Base-by-base conservation (phyloP, 2,888 invertebrate species). In the Apodemia zela region DNA sequence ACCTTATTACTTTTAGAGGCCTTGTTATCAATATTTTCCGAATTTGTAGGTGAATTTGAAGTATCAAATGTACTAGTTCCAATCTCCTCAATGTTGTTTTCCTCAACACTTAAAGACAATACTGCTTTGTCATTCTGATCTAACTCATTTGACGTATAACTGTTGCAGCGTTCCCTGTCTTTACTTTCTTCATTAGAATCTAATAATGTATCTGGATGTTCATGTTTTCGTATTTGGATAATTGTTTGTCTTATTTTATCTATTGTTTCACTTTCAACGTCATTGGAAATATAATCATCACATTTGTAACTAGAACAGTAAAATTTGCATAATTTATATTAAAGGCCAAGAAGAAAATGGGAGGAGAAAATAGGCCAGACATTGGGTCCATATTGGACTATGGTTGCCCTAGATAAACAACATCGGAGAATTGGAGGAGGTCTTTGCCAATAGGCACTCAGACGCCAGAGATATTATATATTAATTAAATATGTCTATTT, bases 221-320 rank as follows among this genome's bases (percentile, higher is more conserved):
- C 73, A 66, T 75, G 72, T 68, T 73, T 76, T 58, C 74, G 78
- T 68, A 70, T 71, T 73, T 79, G 75, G 75, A 84, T 91, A 71
- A 93, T 80, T 77, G 81, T 81, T 78, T 92, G 92, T 57, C 94
- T 91, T 75, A 94, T 85, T 81, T 93, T 93, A 73, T 93, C 91
- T 77, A 94, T 90, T 69, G 82, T 84, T 57, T 89, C 87, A 70
- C 90, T 84, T 70, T 92, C 89, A 51, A 94, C 92, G 79, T 96
- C 96, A 84, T 96, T 95, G 72, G 94, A 93, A 62, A 96, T 94
- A 90, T 95, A 96, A 74, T 96, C 96, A 84, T 96, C 96, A 89
- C 96, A 96, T 79, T 93, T 92, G 80, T 96, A 96, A 84, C 96
- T 96, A 88, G 47, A 92, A 92, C 65, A 49, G 6, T 42, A 42